Base-by-base conservation (phyloP, 2,888 invertebrate species). In the Parascotia fuliginaria region DNA sequence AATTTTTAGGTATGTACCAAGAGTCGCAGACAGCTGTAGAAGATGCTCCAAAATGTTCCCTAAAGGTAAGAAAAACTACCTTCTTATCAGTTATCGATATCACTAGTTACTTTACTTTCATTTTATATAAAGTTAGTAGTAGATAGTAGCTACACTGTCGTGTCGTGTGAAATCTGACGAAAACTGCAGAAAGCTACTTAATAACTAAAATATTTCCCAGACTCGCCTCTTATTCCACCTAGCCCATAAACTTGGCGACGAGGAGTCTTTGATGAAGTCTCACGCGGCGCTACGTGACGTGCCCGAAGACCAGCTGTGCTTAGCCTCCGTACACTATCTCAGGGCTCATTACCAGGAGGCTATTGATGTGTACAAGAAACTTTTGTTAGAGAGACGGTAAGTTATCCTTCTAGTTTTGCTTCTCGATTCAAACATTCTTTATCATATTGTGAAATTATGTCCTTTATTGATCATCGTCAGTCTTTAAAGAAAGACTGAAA, bases 321-420 rank as follows among this genome's bases (percentile, higher is more conserved):
- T 99, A 44, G 99, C 99, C 0, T 97, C 99, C 0, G 97, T 99
- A 64, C 99, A 99, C 82, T 99, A 98, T 79, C 93, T 99, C 46
- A 94, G 99, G 44, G 97, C 97, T 4, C 99, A 99, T 85, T 99
- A 99, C 81, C 98, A 99, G 81, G 99, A 99, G 83, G 99, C 99
- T 36, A 98, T 99, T 55, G 99, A 99, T 82, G 98, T 99, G 59
- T 99, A 99, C 81, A 99, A 99, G 85, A 94, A 97, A 53, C 94
- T 99, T 43, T 92, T 99, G 9, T 87, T 98, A 14, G 97, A 98
- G 70, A 97, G 98, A 89, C 96, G 98, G 98, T 97, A 84, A n/a
- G 66, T 34, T 1, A 0, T 27, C 12, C 9, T 24, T 9, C 5
- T 19, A 19, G 2, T 19, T 19, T 19, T 19, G 5, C 19, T 19